phyloP scores from a whole-genome alignment of 2,888 invertebrate genomes.

The Drosophila mercatorum region DNA sequence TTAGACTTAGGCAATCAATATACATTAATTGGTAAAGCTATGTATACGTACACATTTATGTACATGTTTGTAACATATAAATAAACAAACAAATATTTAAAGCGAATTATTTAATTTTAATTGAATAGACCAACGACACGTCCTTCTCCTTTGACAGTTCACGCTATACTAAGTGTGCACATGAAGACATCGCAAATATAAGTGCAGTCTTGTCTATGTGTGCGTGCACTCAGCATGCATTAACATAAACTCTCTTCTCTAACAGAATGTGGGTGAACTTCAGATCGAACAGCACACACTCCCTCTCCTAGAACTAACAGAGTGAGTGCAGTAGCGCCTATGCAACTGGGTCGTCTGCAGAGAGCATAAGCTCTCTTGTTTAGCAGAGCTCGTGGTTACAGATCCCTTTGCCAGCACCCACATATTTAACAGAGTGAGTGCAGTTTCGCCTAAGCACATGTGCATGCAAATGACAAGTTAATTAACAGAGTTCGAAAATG shows the following conservation, averaged over 20 bases:
- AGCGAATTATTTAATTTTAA: neutral
- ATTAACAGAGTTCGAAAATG: neutral
- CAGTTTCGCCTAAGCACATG: neutral
- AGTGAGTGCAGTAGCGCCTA: too few relatives aligned
- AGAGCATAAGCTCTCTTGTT: neutral
- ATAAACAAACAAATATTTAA: conserved; percentile 23
- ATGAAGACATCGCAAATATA: neutral
- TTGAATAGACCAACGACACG: neutral
- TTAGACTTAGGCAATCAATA: conserved; percentile 32
- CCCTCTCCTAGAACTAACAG: too few relatives aligned
- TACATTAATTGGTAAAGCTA: conserved; percentile 24
- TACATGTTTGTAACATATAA: conserved; percentile 36
- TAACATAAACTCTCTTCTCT: neutral
- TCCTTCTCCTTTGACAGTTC: neutral
- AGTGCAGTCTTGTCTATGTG: neutral
- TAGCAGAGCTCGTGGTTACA: neutral
- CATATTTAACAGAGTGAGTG: neutral
- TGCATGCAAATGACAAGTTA: neutral
- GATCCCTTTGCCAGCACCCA: neutral
- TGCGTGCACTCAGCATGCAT: neutral
- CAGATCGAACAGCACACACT: too few relatives aligned
- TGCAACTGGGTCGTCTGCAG: too few relatives aligned
- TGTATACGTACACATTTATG: conserved; percentile 4
- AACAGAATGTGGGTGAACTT: neutral
- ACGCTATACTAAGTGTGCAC: neutral